These are phyloP conservation scores for Sturnira hondurensis DNA, from an alignment of 2,113 vertebrate species.

Conservation along the genomic window DNA sequence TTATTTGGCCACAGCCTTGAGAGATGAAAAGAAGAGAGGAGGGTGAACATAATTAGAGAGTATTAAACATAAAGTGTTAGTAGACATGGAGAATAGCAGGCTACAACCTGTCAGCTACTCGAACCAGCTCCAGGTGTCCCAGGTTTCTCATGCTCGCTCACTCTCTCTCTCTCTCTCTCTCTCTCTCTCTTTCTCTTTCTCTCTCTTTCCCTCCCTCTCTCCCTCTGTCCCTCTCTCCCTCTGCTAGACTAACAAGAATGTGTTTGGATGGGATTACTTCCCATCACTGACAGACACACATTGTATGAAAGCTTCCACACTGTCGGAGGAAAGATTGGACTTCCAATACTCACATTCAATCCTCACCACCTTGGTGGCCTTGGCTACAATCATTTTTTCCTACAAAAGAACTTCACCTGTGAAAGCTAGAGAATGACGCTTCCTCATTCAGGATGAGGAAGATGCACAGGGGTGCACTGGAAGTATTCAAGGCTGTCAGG, in stretches of 20 bases:
- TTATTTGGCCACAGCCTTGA: conserved; percentile 63
- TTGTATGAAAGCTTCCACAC: background rate
- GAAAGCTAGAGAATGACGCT: conserved; percentile 34
- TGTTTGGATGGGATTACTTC: conserved; percentile 54
- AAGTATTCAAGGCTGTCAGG: background rate
- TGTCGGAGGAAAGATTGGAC: background rate
- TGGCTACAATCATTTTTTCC: background rate
- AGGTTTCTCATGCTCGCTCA: background rate
- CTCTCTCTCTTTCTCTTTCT: background rate
- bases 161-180: background rate
- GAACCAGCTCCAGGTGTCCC: conserved; percentile 53
- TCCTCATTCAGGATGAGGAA: conserved; percentile 52
- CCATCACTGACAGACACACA: background rate
- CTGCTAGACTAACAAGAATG: conserved; percentile 21
- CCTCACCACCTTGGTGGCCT: background rate
- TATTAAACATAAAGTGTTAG: conserved; percentile 63
- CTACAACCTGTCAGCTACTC: conserved; percentile 10
- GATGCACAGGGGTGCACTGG: background rate
- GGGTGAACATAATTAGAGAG: conserved; percentile 57
- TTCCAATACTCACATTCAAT: background rate
- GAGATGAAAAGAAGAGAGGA: conserved; percentile 40
- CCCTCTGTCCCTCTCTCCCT: background rate
- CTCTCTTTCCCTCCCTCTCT: background rate
- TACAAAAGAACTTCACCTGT: conserved; percentile 22
- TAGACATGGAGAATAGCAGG: conserved; percentile 41